Base-by-base conservation (phyloP, 2,888 invertebrate species). In the Drosophila suboccidentalis region DNA sequence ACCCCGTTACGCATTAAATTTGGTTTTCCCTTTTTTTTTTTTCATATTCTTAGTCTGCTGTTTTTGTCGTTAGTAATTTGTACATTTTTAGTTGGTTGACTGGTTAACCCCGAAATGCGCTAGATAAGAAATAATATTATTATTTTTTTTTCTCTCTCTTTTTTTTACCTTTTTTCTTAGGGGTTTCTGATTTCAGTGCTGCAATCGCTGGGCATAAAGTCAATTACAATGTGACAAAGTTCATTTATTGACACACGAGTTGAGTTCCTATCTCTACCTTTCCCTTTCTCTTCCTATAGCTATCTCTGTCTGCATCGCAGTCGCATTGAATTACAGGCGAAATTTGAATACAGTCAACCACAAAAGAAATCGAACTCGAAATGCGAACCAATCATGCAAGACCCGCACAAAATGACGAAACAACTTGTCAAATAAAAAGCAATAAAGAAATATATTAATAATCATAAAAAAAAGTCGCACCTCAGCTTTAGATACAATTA, bases 291-390 rank as follows among this genome's bases (percentile, higher is more conserved):
- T 47, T 51, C 39, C 36, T 43, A n/a, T 29, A 3, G 13, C 15
- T 47, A 39, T 26, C 47, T 39, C 34, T 64, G 59, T 51, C 50
- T n/a, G 13, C 38, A 5, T 50, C 13, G 41, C 34, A 38, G 11
- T 63, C 43, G 78, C 62, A 62, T 80, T 76, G 67, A 54, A 70
- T 80, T 78, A 75, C 81, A 51, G 38, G 53, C 54, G 78, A 78
- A 82, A 87, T 82, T 82, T 74, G 78, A 85, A 82, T 87, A 82
- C 68, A 49, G 26, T 49, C 62, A 80, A 73, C 80, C 86, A 65
- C 80, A 69, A 80, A 78, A 68, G 64, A 67, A 71, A 71, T 70
- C 72, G 83, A 67, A 71, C 69, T 69, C 72, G 83, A 79, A 85
- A 83, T 78, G 68, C 65, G 71, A 86, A 51, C 66, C 84, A 76